phyloP scores from a whole-genome alignment of 1,140 invertebrate species.

The Frieseomelitta varia region DNA sequence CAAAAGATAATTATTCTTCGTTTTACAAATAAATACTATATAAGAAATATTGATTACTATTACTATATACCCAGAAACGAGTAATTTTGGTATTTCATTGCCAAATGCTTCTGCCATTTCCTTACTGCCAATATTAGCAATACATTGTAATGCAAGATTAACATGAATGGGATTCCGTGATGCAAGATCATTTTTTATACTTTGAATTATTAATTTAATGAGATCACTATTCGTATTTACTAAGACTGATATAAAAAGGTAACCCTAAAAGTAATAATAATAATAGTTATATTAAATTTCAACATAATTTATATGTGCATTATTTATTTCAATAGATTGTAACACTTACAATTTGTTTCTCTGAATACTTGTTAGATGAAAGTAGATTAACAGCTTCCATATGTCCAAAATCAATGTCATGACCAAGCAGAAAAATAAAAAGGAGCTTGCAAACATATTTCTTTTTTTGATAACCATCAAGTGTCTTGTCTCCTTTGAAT shows the following conservation, averaged over 20 bases:
- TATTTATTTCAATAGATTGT: neutral
- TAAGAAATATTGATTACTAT: neutral
- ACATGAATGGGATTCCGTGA: constrained; percentile 99
- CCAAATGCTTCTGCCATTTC: constrained; percentile 99
- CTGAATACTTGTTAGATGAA: constrained; percentile 99
- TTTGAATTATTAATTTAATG: constrained; percentile 99
- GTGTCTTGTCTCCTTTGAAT: constrained; percentile 99
- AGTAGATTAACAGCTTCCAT: constrained; percentile 99
- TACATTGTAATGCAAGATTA: constrained; percentile 99
- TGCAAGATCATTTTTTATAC: constrained; percentile 99
- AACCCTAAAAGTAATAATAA: constrained; percentile 88
- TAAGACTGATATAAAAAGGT: constrained; percentile 99
- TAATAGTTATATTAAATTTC: neutral
- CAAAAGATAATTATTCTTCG: constrained; percentile 18
- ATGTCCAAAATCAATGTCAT: constrained; percentile 99
- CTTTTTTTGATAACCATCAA: constrained; percentile 99
- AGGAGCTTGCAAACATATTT: constrained; percentile 99
- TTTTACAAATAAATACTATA: constrained; percentile 1
- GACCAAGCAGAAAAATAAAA: constrained; percentile 99
- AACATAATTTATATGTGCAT: neutral
- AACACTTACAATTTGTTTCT: constrained; percentile 98
- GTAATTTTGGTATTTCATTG: constrained; percentile 98
- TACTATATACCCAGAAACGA: constrained; percentile 93
- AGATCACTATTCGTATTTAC: constrained; percentile 99
- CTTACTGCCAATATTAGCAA: constrained; percentile 99